Conservation (phyloP, 2,888 invertebrate species). For the Nebria brevicollis region DNA sequence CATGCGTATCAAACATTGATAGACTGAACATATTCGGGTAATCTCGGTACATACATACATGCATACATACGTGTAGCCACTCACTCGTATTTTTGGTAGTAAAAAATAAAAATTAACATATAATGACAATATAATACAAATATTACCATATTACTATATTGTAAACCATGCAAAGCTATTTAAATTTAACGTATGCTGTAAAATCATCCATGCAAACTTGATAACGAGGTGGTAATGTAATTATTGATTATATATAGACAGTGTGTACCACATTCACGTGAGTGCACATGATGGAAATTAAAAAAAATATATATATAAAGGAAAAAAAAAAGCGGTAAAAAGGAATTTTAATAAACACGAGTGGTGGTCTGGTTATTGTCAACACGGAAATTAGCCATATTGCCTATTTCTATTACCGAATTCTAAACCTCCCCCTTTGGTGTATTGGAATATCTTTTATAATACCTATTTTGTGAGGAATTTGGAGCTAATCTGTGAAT, state of each 20-base stretch:
- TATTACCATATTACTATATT: background rate
- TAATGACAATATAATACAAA: background rate
- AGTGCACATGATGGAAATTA: background rate
- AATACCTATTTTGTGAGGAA: slow-evolving; percentile 21
- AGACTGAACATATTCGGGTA: too few relatives aligned
- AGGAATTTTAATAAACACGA: background rate
- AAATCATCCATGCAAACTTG: slow-evolving; percentile 31
- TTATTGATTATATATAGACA: slow-evolving; percentile 36
- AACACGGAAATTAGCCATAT: background rate
- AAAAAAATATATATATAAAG: background rate
- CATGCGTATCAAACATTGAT: too few relatives aligned
- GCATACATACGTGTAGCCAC: too few relatives aligned
- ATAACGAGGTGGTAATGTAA: slow-evolving; percentile 30
- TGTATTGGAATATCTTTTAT: slow-evolving; percentile 13
- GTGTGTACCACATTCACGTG: slow-evolving; percentile 5
- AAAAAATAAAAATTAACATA: background rate
- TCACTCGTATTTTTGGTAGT: too few relatives aligned
- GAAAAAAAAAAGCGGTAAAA: background rate
- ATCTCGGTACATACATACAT: too few relatives aligned
- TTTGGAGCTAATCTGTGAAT: background rate
- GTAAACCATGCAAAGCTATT: background rate
- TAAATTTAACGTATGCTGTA: background rate
- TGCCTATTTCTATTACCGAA: background rate
- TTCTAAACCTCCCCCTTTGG: background rate
- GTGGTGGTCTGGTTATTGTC: background rate